Evolutionary conservation across 2,888 invertebrate species (phyloP), one percentile per base, ranked within the genome.

Genomic region (Onthophagus sagittarius): DNA sequence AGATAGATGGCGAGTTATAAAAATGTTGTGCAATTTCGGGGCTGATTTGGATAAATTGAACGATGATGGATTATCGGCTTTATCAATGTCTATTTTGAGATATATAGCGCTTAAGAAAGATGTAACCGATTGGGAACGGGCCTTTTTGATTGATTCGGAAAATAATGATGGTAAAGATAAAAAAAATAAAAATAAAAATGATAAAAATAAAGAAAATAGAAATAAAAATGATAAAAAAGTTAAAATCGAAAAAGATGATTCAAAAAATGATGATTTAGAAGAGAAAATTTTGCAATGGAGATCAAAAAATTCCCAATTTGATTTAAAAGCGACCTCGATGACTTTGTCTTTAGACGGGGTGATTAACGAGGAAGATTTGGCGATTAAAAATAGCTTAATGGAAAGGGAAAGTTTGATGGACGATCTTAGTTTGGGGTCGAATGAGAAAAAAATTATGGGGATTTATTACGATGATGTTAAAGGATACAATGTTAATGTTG

Each of bases 121-220:
- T 2, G 78, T 82, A 9, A 75, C 53, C 3, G 78, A 80, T 79
- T 84, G 82, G 82, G 88, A 88, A 76, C 77, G 83, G 74, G 80
- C 83, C 9, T 84, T 84, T 77, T 74, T 84, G 82, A 65, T 83
- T 87, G 91, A 92, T n/a, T 84, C 94, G 71, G 94, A 95, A 72
- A 63, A 72, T 67, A 3, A 53, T n/a, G 31, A 88, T 5, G 83
- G 14, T 15, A 23, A 23, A 23, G 83, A 64, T 15, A 23, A 23
- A 23, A 23, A 23, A 3, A 23, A 23, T 23, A 23, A 23, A 23
- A 3, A 3, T 23, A 3, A 23, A 23, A 23, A 23, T 2, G 23
- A 23, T 1, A 23, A 23, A 23, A 23, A 23, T 23, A 23, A 23
- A 23, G 3, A 23, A 23, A 23, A 2, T 23, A 23, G 3, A 23